Percentiles rank a stretch among this genome's conserved stretches.
These are phyloP conservation scores for Microtus ochrogaster DNA, from an alignment of 2,113 vertebrate genomes.

Conservation along the genomic window DNA sequence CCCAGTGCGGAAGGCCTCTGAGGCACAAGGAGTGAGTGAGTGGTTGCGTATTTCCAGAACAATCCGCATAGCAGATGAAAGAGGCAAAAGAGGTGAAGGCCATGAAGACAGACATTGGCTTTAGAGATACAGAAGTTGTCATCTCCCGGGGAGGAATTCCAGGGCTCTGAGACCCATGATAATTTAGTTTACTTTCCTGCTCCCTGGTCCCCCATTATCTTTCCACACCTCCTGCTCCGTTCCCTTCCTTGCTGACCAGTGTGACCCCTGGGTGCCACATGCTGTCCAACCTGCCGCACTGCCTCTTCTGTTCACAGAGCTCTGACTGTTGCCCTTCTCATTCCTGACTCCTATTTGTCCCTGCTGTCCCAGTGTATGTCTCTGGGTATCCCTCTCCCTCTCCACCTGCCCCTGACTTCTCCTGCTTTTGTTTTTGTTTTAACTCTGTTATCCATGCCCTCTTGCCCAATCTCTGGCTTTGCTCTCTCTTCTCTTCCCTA, in stretches of 20 bases:
- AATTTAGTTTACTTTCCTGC: neutral
- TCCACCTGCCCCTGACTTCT: neutral
- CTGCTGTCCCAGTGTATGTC: neutral
- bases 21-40: neutral
- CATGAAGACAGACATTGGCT: neutral
- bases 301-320: neutral
- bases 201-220: neutral
- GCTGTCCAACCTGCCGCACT: neutral
- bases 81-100: neutral
- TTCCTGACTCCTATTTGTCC: neutral
- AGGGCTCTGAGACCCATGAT: neutral
- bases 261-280: fast-evolving
- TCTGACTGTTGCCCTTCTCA: neutral
- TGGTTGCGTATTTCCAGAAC: neutral
- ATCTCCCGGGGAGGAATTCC: neutral
- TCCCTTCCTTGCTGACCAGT: no score
- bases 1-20: neutral
- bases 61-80: neutral
- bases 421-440: neutral
- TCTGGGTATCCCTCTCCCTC: neutral
- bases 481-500: neutral
- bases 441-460: neutral
- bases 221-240: neutral
- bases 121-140: neutral
- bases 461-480: neutral